phyloP scores from a whole-genome alignment of 2,888 invertebrate genomes.

The Orthonychiurus folsomi region DNA sequence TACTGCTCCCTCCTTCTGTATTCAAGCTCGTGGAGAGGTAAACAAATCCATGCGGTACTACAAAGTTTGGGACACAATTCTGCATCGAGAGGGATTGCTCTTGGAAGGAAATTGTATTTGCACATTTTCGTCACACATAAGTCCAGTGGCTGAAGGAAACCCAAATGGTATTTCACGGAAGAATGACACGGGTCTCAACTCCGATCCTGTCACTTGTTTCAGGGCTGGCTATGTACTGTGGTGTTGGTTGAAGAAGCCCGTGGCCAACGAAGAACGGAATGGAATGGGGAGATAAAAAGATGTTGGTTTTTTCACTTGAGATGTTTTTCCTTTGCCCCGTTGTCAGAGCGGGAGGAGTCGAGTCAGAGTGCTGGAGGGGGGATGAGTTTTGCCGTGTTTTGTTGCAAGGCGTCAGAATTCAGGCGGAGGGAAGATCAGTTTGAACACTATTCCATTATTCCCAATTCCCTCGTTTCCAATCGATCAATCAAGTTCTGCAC shows the following conservation, averaged over 20 bases:
- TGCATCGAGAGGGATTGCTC: no score
- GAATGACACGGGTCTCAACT: not conserved
- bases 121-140: not conserved
- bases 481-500: not conserved
- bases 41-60: not conserved
- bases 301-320: not conserved
- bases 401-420: not conserved
- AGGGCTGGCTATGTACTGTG: no score
- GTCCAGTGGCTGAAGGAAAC: not conserved
- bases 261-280: not conserved
- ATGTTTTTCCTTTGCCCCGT: not conserved
- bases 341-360: not conserved
- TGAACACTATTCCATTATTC: not conserved
- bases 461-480: conserved; percentile 1
- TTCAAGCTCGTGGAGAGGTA: no score
- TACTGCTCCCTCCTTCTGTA: no score
- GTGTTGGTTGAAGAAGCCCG: no score
- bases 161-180: not conserved
- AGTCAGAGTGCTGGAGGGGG: no score
- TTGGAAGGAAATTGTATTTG: not conserved
- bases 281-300: not conserved
- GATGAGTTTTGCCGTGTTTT: not conserved
- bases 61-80: not conserved
- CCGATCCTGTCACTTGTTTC: not conserved
- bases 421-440: not conserved